phyloP scores from a whole-genome alignment of 2,113 vertebrate species.

The Motacilla tschutschensis region DNA sequence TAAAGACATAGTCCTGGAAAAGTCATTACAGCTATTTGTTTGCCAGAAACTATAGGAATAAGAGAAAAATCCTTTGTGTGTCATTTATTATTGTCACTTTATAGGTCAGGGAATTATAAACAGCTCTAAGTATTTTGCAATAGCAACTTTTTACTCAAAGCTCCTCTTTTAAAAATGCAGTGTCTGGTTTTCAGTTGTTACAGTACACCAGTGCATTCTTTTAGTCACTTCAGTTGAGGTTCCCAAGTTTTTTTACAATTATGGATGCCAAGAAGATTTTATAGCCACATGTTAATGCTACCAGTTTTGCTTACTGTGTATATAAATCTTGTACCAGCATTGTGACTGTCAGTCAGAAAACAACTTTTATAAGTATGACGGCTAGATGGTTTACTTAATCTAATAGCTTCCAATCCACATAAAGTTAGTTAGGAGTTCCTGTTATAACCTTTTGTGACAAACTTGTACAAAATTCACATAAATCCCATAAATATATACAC shows the following conservation, averaged over 20 bases:
- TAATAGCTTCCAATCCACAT: background rate
- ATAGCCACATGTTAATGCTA: constrained; percentile 22
- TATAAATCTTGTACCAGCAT: constrained; percentile 22
- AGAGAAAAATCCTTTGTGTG: constrained; percentile 40
- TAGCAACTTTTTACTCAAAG: background rate
- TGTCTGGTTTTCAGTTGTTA: constrained; percentile 1
- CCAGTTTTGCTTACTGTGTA: constrained; percentile 13
- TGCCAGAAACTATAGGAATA: constrained; percentile 59
- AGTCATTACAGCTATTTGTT: constrained; percentile 39
- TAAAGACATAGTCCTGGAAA: constrained; percentile 45
- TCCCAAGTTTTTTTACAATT: background rate
- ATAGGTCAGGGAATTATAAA: constrained; percentile 58
- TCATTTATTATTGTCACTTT: constrained; percentile 57
- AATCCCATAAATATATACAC: background rate
- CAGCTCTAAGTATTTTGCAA: constrained; percentile 54
- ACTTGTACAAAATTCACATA: background rate
- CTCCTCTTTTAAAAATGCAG: background rate
- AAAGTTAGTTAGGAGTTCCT: constrained; percentile 25
- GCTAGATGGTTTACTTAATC: background rate
- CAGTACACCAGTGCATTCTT: constrained; percentile 1
- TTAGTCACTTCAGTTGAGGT: constrained; percentile 17
- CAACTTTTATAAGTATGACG: background rate
- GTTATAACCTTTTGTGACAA: background rate
- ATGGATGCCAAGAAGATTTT: constrained; percentile 10
- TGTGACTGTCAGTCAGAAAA: background rate